These are phyloP conservation scores for Tor tambroides DNA, from an alignment of 2,113 vertebrate genomes.

Conservation along the genomic window DNA sequence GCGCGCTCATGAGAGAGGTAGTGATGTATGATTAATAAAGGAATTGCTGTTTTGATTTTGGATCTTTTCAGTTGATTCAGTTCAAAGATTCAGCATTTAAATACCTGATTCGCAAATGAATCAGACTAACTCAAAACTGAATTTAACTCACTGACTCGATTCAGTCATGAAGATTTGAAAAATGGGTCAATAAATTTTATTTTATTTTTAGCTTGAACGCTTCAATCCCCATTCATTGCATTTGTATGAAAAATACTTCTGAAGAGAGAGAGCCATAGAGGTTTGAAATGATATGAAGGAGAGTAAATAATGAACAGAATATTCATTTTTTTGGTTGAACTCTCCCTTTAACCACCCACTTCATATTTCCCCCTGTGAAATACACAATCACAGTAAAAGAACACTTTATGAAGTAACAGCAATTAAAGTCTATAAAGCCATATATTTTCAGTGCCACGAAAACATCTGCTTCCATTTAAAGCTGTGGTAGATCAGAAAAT, in stretches of 20 bases:
- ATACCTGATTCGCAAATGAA: background rate
- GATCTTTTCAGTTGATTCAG: background rate
- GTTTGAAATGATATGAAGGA: background rate
- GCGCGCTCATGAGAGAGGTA: background rate
- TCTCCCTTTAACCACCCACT: conserved; percentile 7
- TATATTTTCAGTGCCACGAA: conserved; percentile 1
- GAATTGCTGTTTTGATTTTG: background rate
- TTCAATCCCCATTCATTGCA: no score
- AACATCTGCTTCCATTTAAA: conserved; percentile 27
- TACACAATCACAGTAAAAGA: background rate
- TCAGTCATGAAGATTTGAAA: background rate
- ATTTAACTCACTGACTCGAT: background rate
- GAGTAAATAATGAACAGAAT: background rate
- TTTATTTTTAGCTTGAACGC: background rate
- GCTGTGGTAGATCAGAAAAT: conserved; percentile 14
- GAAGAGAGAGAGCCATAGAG: background rate
- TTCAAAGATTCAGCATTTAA: background rate
- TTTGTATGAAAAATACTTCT: background rate
- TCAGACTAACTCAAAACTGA: background rate
- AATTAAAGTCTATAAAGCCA: conserved; percentile 5
- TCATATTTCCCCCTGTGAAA: background rate
- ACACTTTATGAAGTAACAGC: background rate
- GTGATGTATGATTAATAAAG: background rate
- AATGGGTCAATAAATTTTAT: background rate
- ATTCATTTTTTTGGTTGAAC: background rate